phyloP scores from a whole-genome alignment of 1,140 invertebrate species.

The Monomorium pharaonis region DNA sequence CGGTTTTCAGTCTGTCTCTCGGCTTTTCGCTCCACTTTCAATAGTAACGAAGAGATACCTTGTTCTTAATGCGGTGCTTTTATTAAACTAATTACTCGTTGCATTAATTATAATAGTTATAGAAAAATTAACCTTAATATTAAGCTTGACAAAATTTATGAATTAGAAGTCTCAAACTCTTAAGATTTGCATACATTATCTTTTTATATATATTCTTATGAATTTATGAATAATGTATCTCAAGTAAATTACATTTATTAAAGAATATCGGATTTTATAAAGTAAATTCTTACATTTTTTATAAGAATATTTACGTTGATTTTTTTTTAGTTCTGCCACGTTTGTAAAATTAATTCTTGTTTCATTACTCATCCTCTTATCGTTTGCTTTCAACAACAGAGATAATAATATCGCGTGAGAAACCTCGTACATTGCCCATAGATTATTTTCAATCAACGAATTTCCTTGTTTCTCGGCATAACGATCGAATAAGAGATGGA shows the following conservation, averaged over 20 bases:
- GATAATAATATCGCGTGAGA: conserved; percentile 27
- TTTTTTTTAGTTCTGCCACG: background rate
- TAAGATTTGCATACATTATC: background rate
- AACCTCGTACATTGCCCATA: background rate
- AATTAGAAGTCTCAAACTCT: background rate
- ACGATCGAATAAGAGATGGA: background rate
- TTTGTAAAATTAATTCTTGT: background rate
- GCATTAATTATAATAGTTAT: conserved; percentile 26
- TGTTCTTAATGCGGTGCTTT: conserved; percentile 24
- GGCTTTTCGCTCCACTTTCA: background rate
- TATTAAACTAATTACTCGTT: conserved; percentile 41
- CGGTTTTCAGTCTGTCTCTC: conserved; percentile 42
- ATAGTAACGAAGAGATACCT: conserved; percentile 30
- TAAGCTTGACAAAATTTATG: background rate
- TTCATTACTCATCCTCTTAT: background rate
- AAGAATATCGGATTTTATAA: background rate
- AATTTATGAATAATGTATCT: background rate
- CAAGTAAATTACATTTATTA: background rate
- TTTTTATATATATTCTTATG: background rate
- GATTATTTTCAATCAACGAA: conserved; percentile 45
- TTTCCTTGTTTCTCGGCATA: conserved; percentile 13
- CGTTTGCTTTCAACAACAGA: conserved; percentile 5
- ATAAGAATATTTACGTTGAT: background rate
- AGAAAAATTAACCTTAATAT: conserved; percentile 12
- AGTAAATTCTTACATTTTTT: background rate